Evolutionary conservation across 64 coral and sea anemone genomes (phyloP), one percentile per base, ranked within the genome.

Genomic region (Pachyseris speciosa): DNA sequence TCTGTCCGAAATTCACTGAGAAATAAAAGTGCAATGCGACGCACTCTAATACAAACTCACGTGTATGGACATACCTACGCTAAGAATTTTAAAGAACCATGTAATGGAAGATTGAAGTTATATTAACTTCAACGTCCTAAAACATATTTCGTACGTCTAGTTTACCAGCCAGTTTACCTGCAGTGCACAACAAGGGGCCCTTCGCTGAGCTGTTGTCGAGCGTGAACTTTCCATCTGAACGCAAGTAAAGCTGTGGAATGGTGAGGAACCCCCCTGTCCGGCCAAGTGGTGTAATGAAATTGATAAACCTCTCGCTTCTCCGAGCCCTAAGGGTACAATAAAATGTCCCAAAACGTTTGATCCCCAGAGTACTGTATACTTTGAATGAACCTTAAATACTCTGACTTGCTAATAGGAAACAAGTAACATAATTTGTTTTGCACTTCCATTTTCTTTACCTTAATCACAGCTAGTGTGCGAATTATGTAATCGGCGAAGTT

Each of bases 401-500:
- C n/a, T n/a, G n/a, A n/a, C n/a, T n/a, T n/a, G n/a, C n/a, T n/a
- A n/a, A n/a, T n/a, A n/a, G n/a, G n/a, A n/a, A n/a, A n/a, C 17
- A 2, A 74, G 7, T 15, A 31, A 48, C 4, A 47, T 2, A 28
- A 1, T 19, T 11, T 4, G n/a, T 0, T 42, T 2, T 31, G 3
- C 7, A 6, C 9, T 7, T 37, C 2, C 2, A 36, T 55, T 13
- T 25, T 19, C 48, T 90, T n/a, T 67, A 97, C 95, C 86, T 97
- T 93, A n/a, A 64, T 32, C 5, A 96, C 36, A 55, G 39, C 30
- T 17, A 96, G 89, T 0, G 94, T 85, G 59, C 94, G 72, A 41
- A 96, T 75, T 22, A 92, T 55, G 44, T 85, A 96, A 78, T 96
- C 86, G n/a, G 94, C 94, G 48, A 96, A 96, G 22, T 66, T 87